These are phyloP conservation scores for Actinia equina DNA, from an alignment of 64 coral and sea anemone genomes.

Conservation along the genomic window DNA sequence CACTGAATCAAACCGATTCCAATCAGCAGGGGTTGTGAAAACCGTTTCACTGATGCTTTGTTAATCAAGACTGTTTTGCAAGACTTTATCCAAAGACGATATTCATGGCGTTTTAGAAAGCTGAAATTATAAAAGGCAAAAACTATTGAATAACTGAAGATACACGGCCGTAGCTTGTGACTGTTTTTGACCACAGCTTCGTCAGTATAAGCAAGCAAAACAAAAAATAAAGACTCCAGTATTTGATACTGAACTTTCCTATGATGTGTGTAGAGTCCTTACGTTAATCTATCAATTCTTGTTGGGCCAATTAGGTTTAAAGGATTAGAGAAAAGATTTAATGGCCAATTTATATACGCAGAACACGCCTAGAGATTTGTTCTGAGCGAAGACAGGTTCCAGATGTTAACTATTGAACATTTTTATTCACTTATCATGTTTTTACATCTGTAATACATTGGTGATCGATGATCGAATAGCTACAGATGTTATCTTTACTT, in stretches of 20 bases:
- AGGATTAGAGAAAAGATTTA: background rate
- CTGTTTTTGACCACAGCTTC: background rate
- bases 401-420: background rate
- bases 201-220: background rate
- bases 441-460: too few relatives aligned
- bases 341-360: background rate
- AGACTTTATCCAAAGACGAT: background rate
- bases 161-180: background rate
- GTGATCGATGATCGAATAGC: too few relatives aligned
- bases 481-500: too few relatives aligned
- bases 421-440: too few relatives aligned
- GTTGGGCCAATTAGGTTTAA: background rate
- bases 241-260: too few relatives aligned
- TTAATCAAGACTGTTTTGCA: too few relatives aligned
- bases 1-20: too few relatives aligned
- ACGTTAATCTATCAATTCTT: background rate
- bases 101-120: background rate
- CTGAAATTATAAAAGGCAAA: background rate
- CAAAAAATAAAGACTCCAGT: background rate
- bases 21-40: too few relatives aligned
- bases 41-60: too few relatives aligned
- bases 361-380: background rate
- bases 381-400: background rate
- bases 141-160: background rate
- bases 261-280: too few relatives aligned